These are phyloP conservation scores for Colistium nudipinnis DNA, from an alignment of 2,113 vertebrate species.

Conservation along the genomic window DNA sequence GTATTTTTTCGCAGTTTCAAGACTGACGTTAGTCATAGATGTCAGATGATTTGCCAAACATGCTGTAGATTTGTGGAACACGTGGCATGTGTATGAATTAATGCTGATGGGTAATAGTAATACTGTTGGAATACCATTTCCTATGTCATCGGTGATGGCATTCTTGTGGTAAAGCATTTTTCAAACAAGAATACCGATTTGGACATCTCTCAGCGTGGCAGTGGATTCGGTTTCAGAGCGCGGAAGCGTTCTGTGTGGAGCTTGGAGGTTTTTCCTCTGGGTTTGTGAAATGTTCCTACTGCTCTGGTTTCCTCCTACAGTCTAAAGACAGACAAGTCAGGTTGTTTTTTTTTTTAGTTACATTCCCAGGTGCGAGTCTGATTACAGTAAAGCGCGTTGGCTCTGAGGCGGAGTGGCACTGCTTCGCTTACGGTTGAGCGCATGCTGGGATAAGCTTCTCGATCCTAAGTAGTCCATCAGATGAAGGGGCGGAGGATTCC, in stretches of 20 bases:
- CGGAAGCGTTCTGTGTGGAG: too few relatives aligned
- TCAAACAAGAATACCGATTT: background rate
- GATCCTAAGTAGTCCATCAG: background rate
- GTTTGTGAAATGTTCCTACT: background rate
- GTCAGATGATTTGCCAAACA: background rate
- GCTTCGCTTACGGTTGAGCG: constrained; percentile 8
- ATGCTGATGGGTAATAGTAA: too few relatives aligned
- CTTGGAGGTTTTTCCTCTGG: background rate
- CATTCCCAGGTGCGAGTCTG: constrained; percentile 20
- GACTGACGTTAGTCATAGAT: background rate
- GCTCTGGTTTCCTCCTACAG: constrained; percentile 30
- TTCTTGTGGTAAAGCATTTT: background rate
- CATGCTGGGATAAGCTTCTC: background rate
- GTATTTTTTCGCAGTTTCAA: too few relatives aligned
- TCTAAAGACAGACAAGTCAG: constrained; percentile 2
- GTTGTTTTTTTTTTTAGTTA: constrained; percentile 6
- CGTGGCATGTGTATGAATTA: too few relatives aligned
- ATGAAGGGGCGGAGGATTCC: background rate
- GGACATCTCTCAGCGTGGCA: background rate
- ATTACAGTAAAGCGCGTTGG: constrained; percentile 19
- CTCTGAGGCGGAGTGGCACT: background rate
- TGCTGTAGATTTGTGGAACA: background rate
- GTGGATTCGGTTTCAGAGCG: background rate
- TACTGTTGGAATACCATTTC: background rate
- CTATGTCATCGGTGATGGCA: background rate